A percentile compares a stretch with the other conserved stretches of the same genome.
phyloP scores from a whole-genome alignment of 2,888 invertebrate genomes.

The Idaea straminata region DNA sequence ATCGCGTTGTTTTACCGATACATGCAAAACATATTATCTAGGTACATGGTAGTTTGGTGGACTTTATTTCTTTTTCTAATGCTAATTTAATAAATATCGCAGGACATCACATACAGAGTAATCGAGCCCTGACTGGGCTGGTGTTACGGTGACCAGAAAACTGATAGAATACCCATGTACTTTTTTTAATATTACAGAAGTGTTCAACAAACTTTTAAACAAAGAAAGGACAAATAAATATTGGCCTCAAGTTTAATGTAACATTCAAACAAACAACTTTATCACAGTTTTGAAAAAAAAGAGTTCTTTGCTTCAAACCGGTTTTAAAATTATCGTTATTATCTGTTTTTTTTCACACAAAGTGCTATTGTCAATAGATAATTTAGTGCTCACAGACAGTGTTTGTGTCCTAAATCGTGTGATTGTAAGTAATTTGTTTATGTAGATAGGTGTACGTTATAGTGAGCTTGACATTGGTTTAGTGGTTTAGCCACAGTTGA shows the following conservation, averaged over 20 bases:
- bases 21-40: background rate
- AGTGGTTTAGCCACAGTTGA: too few species aligned
- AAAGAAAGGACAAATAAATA: too few species aligned
- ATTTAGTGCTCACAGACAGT: background rate
- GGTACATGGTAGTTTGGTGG: background rate
- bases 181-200: too few species aligned
- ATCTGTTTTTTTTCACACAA: background rate
- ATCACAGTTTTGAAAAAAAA: too few species aligned
- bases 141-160: too few species aligned
- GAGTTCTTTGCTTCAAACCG: background rate
- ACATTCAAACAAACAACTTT: too few species aligned
- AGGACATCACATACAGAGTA: too few species aligned
- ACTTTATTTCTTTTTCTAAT: background rate
- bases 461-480: background rate
- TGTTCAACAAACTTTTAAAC: too few species aligned
- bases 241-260: too few species aligned
- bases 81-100: too few species aligned
- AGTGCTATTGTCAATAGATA: background rate
- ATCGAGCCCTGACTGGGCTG: too few species aligned
- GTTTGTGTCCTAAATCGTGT: background rate
- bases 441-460: background rate
- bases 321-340: background rate
- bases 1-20: background rate
- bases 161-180: too few species aligned
- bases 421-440: background rate